A percentile compares a stretch with the other conserved stretches of the same genome.
These are phyloP conservation scores for Ctenoplectra terminalis DNA, from an alignment of 1,140 invertebrate genomes.

Conservation along the genomic window DNA sequence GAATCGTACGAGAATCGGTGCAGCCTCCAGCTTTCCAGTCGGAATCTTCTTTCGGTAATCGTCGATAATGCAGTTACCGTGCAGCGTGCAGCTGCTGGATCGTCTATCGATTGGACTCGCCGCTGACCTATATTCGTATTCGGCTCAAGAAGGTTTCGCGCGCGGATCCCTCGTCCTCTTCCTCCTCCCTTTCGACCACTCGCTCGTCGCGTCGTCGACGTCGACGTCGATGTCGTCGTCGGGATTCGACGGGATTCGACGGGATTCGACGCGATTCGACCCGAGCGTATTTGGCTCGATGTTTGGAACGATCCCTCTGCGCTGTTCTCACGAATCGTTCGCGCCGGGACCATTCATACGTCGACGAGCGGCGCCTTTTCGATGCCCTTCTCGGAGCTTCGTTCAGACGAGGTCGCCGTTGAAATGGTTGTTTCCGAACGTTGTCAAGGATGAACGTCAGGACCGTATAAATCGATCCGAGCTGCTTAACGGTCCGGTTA, in stretches of 20 bases:
- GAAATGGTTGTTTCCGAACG: too few species aligned
- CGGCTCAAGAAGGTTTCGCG: neutral
- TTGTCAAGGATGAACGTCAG: neutral
- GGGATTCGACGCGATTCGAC: too few species aligned
- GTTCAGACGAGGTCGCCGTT: too few species aligned
- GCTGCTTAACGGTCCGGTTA: neutral
- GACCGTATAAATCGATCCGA: neutral
- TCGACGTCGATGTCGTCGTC: too few species aligned
- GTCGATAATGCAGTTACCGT: constrained; percentile 58
- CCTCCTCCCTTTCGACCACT: neutral
- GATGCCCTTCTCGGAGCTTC: neutral
- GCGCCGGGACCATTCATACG: neutral
- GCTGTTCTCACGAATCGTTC: neutral
- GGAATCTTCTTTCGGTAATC: constrained; percentile 47
- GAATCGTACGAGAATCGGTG: neutral
- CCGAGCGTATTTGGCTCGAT: too few species aligned
- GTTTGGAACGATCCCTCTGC: too few species aligned
- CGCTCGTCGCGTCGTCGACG: neutral
- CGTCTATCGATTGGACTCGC: constrained; percentile 39
- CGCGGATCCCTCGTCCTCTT: constrained; percentile 5
- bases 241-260: too few species aligned
- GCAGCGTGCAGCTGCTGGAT: constrained; percentile 11
- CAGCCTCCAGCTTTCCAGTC: constrained; percentile 3
- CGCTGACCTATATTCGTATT: constrained; percentile 46
- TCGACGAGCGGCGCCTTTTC: neutral